Conservation (phyloP, 2,113 vertebrate species). For the Serranochromis macrocephalus region DNA sequence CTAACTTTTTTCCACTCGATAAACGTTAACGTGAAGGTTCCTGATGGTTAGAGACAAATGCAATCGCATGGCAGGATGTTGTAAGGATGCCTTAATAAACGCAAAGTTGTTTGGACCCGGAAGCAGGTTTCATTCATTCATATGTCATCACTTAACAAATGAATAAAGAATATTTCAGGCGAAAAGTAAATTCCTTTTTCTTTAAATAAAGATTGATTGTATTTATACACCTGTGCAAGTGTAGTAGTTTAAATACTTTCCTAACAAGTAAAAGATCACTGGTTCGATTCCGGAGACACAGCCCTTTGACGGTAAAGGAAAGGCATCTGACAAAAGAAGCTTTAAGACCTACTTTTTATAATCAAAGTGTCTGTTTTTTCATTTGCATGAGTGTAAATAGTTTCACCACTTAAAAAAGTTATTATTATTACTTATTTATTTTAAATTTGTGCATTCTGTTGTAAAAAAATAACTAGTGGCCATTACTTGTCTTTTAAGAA, state of each 20-base stretch:
- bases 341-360: not conserved
- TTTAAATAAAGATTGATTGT: not conserved
- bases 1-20: not conserved
- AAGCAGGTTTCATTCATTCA: not conserved
- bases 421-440: not conserved
- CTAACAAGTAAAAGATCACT: not conserved
- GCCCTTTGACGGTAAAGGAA: not conserved
- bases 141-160: accelerated
- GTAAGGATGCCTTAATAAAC: not conserved
- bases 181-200: not conserved
- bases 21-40: accelerated
- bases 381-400: not conserved
- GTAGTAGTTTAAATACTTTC: not conserved
- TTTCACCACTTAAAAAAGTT: not conserved
- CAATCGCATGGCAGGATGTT: accelerated
- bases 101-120: not conserved
- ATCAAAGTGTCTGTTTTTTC: not conserved
- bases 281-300: not conserved
- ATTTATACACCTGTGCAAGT: not conserved
- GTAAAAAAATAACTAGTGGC: not conserved
- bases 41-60: not conserved
- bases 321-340: not conserved
- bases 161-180: not conserved
- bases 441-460: not conserved
- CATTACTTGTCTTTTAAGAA: not conserved